Evolutionary conservation across 1,140 invertebrate species (phyloP).

Genomic region (Dreissena polymorpha): DNA sequence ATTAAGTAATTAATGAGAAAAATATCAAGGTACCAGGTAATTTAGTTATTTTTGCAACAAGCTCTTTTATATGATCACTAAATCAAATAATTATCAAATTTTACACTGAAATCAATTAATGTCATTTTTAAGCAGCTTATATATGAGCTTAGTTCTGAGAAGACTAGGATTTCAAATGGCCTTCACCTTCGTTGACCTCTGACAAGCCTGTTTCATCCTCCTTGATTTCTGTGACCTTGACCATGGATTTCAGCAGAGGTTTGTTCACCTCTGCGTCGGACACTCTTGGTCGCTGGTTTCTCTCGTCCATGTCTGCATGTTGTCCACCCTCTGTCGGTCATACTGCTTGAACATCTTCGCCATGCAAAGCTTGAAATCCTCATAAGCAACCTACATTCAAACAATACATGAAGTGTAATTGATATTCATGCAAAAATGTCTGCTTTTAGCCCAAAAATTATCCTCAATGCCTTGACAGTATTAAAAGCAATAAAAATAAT

Average conservation of each 20-base stretch:
- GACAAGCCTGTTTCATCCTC: constrained; percentile 54
- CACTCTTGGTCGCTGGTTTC: constrained; percentile 92
- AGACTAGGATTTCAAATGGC: no score
- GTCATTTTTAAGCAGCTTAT: no score
- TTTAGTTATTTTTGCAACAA: no score
- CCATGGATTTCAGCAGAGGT: constrained; percentile 68
- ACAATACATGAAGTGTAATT: no score
- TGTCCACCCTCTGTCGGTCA: constrained; percentile 94
- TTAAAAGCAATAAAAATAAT: no score
- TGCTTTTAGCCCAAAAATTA: neutral
- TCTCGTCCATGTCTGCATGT: constrained; percentile 94
- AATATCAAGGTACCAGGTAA: no score
- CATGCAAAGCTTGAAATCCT: constrained; percentile 88
- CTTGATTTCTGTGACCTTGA: constrained; percentile 73
- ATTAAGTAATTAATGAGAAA: no score
- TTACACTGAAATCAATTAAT: no score
- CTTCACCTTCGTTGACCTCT: no score
- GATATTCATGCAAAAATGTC: neutral
- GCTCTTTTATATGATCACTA: no score
- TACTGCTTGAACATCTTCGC: constrained; percentile 96
- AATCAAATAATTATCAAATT: no score
- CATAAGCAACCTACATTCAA: constrained; percentile 85
- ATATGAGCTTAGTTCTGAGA: no score
- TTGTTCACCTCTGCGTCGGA: constrained; percentile 62
- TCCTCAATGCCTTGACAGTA: neutral